Evolutionary conservation across 2,888 invertebrate genomes (phyloP).

Genomic region (Bruchidius siliquastri): DNA sequence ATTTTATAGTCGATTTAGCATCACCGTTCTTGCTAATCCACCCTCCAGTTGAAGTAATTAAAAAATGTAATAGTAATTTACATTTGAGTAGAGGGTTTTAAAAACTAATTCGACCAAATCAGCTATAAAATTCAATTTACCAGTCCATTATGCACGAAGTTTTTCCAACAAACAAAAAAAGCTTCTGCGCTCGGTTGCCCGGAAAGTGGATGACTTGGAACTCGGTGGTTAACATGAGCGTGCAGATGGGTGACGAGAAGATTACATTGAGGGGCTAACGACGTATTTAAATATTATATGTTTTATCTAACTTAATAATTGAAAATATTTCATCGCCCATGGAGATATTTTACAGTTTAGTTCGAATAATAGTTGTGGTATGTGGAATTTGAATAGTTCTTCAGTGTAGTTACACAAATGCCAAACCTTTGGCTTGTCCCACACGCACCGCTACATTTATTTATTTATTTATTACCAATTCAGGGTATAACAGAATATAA

Average conservation of each 20-base stretch:
- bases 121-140: conserved; percentile 14
- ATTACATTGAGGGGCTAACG: too few species aligned
- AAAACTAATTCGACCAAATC: conserved; percentile 11
- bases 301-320: too few species aligned
- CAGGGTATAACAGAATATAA: too few species aligned
- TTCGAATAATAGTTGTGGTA: too few species aligned
- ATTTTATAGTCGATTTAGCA: background rate
- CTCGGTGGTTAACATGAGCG: conserved; percentile 1
- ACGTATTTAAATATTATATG: too few species aligned
- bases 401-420: too few species aligned
- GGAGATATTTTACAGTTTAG: too few species aligned
- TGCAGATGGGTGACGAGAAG: background rate
- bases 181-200: background rate
- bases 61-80: conserved; percentile 5
- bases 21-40: background rate
- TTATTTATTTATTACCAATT: too few species aligned
- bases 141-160: conserved; percentile 12
- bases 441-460: too few species aligned
- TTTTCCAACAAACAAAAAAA: conserved; percentile 2
- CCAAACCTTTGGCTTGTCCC: too few species aligned
- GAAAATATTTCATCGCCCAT: too few species aligned
- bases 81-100: conserved; percentile 2
- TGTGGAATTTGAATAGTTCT: too few species aligned
- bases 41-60: conserved; percentile 1
- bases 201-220: conserved; percentile 4